Evolutionary conservation across 2,888 invertebrate species (phyloP), one percentile per base, ranked within the genome.

Genomic region (Pyrgus malvae): DNA sequence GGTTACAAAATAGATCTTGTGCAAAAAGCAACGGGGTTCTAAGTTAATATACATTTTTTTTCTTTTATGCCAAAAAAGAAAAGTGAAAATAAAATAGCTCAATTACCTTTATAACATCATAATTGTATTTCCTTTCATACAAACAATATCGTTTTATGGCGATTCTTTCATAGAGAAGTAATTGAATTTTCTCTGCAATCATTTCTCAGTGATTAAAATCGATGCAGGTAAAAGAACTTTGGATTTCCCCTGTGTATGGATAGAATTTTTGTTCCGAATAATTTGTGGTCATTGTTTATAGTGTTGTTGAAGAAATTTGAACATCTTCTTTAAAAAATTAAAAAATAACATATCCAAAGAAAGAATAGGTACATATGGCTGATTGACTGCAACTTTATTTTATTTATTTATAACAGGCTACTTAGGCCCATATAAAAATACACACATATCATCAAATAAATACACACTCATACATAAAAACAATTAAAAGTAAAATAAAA

Each of bases 121-220:
- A 3, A 21, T 21, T 4, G 3, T 33, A 33, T 44, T 31, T 44
- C 19, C 44, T 42, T 8, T 16, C 17, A 1, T 8, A 14, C 6
- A 2, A 11, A 17, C 5, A 5, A 4, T 29, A 17, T 44, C 19
- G 29, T 31, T 44, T 44, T 11, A 38, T 12, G 7, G 12, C 1
- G 7, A 33, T 14, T n/a, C 25, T 16, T 14, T 17, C 11, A 38
- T 16, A 37, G 16, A 16, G 17, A 16, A 38, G 19, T 33, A 38
- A 38, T 38, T 38, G 17, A 11, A 48, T 29, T 38, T 27, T 29
- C 21, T 45, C 5, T 45, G 17, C 25, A 16, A 14, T 49, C 14
- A n/a, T 40, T 48, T 48, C 38, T 29, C 49, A 29, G 19, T 40
- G 31, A 49, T 40, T 49, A 49, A 31, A 45, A 27, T 29, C 31